phyloP scores from a whole-genome alignment of 2,797 vertebrate genomes.

The Clangula hyemalis region DNA sequence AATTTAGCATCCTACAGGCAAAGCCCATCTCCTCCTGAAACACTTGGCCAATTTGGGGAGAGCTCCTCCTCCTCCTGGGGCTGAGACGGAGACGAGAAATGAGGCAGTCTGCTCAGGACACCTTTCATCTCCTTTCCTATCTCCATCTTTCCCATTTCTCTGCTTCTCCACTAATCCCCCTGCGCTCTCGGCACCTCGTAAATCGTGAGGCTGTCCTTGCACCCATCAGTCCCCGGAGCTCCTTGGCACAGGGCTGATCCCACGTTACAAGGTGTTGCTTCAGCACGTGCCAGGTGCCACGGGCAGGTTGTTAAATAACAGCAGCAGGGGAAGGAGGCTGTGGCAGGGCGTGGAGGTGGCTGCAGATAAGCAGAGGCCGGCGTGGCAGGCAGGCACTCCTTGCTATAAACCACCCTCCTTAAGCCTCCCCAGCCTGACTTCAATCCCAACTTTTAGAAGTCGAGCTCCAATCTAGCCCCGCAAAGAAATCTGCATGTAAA shows the following conservation, averaged over 20 bases:
- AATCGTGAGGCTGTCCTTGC: background rate
- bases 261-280: background rate
- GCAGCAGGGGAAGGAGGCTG: background rate
- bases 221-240: background rate
- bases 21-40: slow-evolving; percentile 27
- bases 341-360: background rate
- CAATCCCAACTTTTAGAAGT: background rate
- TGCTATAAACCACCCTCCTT: background rate
- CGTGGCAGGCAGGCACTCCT: background rate
- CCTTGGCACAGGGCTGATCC: background rate
- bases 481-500: slow-evolving; percentile 1
- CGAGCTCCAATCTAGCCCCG: background rate
- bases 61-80: background rate
- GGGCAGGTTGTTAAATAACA: background rate
- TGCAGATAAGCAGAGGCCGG: background rate
- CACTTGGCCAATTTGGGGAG: background rate
- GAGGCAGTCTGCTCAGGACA: background rate
- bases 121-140: slow-evolving; percentile 6
- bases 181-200: background rate
- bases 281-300: background rate
- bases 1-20: slow-evolving; percentile 24
- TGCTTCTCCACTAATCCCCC: background rate
- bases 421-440: background rate
- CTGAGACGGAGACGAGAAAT: slow-evolving; percentile 4
- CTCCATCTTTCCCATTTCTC: background rate